Evolutionary conservation across 1,140 invertebrate species (phyloP), one percentile per base, ranked within the genome.

Genomic region (Papilio polytes): DNA sequence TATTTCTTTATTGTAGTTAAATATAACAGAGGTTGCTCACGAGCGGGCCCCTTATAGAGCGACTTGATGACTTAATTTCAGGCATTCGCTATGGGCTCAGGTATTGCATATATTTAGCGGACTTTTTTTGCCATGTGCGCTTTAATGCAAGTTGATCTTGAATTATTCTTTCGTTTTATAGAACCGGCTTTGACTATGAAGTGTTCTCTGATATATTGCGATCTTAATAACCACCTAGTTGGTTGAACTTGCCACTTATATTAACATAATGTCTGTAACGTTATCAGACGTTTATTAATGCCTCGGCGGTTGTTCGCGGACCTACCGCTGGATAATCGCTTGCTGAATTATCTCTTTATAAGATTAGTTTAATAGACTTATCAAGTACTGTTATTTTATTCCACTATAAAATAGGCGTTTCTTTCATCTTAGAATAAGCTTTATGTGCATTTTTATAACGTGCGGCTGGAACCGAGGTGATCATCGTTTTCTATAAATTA

Each of bases 61-160:
- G 86, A 85, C 85, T 81, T 91, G 90, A 93, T 89, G 91, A 91
- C 89, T 92, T 91, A 91, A 93, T 92, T 92, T 87, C 85, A 87
- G 83, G 81, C 88, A 91, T 91, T 91, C 88, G 86, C 87, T 87
- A 88, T 87, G 90, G 87, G 86, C 86, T 85, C 84, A 84, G 86
- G 81, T 86, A 83, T 89, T 89, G 86, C 85, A 87, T 91, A 86
- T 85, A 81, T 83, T 84, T 84, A 82, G 82, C 81, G 83, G 73
- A 48, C 74, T 77, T 83, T 83, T 63, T 83, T 80, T 83, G 80
- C 80, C 70, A 59, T 77, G 76, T 83, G 82, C 77, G 78, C 78
- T 83, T 83, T 83, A 83, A 81, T 83, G 82, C 80, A 82, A 80
- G 81, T 80, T 81, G 82, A 81, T 84, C 83, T 84, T 31, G 79